These are phyloP conservation scores for Cyphomyrmex costatus DNA, from an alignment of 1,140 invertebrate genomes.

Conservation along the genomic window DNA sequence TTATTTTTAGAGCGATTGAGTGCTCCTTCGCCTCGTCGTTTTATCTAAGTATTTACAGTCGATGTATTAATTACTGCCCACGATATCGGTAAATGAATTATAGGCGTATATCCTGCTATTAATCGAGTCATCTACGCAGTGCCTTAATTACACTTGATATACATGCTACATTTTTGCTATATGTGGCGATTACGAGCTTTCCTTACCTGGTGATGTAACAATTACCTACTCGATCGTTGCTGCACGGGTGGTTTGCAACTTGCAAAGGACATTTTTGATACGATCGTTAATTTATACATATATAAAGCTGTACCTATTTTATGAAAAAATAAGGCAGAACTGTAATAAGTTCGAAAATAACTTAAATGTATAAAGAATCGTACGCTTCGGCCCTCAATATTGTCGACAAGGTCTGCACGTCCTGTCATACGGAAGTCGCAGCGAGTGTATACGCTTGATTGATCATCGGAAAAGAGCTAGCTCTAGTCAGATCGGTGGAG, in stretches of 20 bases:
- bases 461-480: slow-evolving; percentile 46
- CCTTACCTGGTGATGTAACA: not conserved
- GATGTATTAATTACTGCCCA: slow-evolving; percentile 18
- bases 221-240: not conserved
- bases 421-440: slow-evolving; percentile 34
- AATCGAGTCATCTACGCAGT: slow-evolving; percentile 8
- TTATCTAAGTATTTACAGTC: slow-evolving; percentile 32
- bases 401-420: not conserved
- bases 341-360: slow-evolving; percentile 36
- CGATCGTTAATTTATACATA: not conserved
- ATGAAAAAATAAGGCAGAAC: slow-evolving; percentile 8
- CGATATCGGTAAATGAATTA: slow-evolving; percentile 52
- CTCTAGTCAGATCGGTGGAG: not conserved
- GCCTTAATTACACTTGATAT: slow-evolving; percentile 22
- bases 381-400: not conserved
- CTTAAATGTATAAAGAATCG: not conserved
- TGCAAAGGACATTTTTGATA: not conserved
- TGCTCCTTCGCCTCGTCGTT: not conserved
- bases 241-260: not conserved
- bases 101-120: slow-evolving; percentile 11
- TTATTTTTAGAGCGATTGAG: slow-evolving; percentile 48
- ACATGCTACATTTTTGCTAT: slow-evolving; percentile 8
- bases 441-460: not conserved
- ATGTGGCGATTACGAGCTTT: not conserved
- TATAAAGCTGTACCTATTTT: not conserved